A percentile compares a stretch with the other conserved stretches of the same genome.
phyloP scores from a whole-genome alignment of 30 jellyfish, hydroid and myxozoan genomes.

The Aurelia coerulea region DNA sequence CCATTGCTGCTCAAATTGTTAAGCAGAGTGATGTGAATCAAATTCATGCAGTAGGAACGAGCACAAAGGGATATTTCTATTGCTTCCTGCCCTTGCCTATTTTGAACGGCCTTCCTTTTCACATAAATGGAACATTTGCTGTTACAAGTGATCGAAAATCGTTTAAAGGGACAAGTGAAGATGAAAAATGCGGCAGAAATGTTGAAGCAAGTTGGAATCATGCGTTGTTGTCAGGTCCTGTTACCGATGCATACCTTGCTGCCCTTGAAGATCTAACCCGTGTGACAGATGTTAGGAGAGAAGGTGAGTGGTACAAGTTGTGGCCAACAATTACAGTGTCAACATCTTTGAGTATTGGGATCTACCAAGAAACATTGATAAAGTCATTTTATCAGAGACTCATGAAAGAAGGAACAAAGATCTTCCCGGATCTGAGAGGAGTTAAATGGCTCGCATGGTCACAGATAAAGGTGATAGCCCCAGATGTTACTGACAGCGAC shows the following conservation, averaged over 20 bases:
- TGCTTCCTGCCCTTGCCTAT: constrained; percentile 85
- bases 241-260: constrained; percentile 18
- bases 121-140: constrained; percentile 79
- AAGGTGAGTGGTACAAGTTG: constrained; percentile 28
- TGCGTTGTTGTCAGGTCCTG: constrained; percentile 33
- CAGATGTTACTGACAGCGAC: neutral
- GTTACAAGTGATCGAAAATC: constrained; percentile 66
- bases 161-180: constrained; percentile 21
- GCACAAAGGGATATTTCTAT: constrained; percentile 39
- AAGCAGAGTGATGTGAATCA: neutral
- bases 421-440: neutral
- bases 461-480: constrained; percentile 4
- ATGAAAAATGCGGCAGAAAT: constrained; percentile 23
- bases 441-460: constrained; percentile 38
- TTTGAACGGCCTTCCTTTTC: constrained; percentile 61
- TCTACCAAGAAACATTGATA: neutral
- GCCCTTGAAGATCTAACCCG: constrained; percentile 8
- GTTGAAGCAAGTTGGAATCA: constrained; percentile 34
- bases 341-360: neutral
- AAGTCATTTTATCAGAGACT: constrained; percentile 4
- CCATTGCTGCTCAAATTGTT: constrained; percentile 29
- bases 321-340: constrained; percentile 17
- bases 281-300: neutral
- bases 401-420: neutral
- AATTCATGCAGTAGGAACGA: neutral